Percentiles rank a stretch among this genome's conserved stretches.
These are phyloP conservation scores for Dexiosoma caninum DNA, from an alignment of 2,888 invertebrate species.

Conservation along the genomic window DNA sequence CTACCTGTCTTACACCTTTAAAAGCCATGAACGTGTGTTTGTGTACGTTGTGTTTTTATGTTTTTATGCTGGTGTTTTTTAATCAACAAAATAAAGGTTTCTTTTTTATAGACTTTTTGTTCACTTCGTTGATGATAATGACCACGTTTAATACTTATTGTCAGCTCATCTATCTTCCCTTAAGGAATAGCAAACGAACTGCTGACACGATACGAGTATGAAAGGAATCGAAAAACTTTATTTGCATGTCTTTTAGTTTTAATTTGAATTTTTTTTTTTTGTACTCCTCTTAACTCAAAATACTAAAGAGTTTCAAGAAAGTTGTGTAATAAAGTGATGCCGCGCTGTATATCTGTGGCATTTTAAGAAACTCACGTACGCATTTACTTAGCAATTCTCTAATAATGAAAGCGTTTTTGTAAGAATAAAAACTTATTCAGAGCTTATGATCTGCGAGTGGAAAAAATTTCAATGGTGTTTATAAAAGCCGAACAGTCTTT, in stretches of 20 bases:
- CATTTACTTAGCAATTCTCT: background rate
- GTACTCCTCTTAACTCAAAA: background rate
- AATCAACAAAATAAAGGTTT: conserved; percentile 14
- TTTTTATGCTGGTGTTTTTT: conserved; percentile 21
- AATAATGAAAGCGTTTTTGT: too few relatives aligned
- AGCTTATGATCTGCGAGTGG: too few relatives aligned
- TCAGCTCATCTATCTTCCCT: conserved; percentile 63
- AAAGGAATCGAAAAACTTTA: conserved; percentile 35
- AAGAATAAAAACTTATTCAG: too few relatives aligned
- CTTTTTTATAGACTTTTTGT: conserved; percentile 14
- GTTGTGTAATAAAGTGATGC: conserved; percentile 30
- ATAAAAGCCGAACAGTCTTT: too few relatives aligned
- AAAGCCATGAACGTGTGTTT: background rate
- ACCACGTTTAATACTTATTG: conserved; percentile 61
- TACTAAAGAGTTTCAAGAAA: conserved; percentile 23
- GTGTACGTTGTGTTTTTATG: conserved; percentile 23
- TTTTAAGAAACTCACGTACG: conserved; percentile 45
- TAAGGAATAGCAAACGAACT: conserved; percentile 45
- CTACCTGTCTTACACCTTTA: conserved; percentile 66
- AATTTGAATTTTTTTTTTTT: background rate
- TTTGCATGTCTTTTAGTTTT: background rate
- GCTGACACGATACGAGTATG: conserved; percentile 12
- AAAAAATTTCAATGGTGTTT: too few relatives aligned
- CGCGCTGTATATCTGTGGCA: conserved; percentile 33
- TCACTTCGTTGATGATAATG: conserved; percentile 51